These are phyloP conservation scores for Melitaea athalia DNA, from an alignment of 2,888 invertebrate species.

Conservation along the genomic window DNA sequence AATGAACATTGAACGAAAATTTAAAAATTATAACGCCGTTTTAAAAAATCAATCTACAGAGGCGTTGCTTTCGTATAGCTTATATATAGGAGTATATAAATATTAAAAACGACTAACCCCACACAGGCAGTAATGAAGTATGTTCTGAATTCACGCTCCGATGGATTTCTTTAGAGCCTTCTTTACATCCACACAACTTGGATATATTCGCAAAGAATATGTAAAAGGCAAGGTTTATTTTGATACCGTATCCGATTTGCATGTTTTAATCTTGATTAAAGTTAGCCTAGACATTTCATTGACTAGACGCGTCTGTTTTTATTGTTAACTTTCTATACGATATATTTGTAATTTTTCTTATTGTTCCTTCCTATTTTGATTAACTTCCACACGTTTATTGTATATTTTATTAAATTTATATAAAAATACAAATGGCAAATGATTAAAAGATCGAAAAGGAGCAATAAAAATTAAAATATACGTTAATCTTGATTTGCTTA, in stretches of 20 bases:
- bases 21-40: not conserved
- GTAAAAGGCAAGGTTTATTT: constrained; percentile 43
- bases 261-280: constrained; percentile 32
- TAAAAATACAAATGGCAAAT: no score
- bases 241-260: constrained; percentile 45
- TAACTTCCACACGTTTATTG: not conserved
- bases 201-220: constrained; percentile 47
- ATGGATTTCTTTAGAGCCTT: constrained; percentile 47
- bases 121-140: constrained; percentile 57
- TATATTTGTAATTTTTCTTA: not conserved
- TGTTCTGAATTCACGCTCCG: constrained; percentile 54
- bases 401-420: not conserved
- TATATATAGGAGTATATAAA: constrained; percentile 30
- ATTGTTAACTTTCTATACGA: not conserved
- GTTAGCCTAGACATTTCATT: not conserved
- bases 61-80: not conserved
- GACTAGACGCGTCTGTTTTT: not conserved
- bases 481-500: no score
- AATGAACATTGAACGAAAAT: not conserved
- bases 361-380: not conserved
- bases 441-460: no score
- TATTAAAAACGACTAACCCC: constrained; percentile 35
- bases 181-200: constrained; percentile 45
- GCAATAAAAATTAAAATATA: no score
- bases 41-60: constrained; percentile 24